A percentile compares a stretch with the other conserved stretches of the same genome.
Evolutionary conservation across 2,797 vertebrate species (phyloP).

Genomic region (Oreortyx pictus): DNA sequence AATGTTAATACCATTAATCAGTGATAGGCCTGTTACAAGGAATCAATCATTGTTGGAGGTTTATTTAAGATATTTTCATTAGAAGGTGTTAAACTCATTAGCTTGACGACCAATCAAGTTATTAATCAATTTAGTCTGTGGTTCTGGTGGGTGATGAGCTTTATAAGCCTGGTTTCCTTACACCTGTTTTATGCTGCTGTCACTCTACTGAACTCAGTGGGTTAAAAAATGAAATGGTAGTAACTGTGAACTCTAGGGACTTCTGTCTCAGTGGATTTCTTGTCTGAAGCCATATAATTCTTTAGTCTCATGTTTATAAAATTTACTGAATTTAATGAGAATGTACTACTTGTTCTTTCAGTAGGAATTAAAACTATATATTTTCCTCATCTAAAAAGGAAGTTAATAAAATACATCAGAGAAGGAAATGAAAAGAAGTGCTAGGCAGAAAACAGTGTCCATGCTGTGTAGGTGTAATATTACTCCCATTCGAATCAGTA

Average conservation of each 20-base stretch:
- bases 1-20: conserved; percentile 53
- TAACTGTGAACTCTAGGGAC: not conserved
- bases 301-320: not conserved
- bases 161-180: not conserved
- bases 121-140: conserved; percentile 8
- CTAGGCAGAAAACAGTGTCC: conserved; percentile 6
- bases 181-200: not conserved
- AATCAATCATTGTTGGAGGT: conserved; percentile 63
- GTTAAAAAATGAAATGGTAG: not conserved
- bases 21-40: not conserved
- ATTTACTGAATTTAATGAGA: not conserved
- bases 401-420: not conserved
- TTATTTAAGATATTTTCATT: conserved; percentile 66
- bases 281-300: not conserved
- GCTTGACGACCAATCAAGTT: conserved; percentile 50
- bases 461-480: not conserved
- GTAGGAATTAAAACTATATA: conserved; percentile 9
- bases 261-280: not conserved
- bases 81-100: conserved; percentile 54
- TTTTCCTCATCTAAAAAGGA: conserved; percentile 41
- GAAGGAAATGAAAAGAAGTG: not conserved
- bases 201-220: not conserved
- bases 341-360: not conserved
- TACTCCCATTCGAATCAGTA: conserved; percentile 10
- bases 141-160: not conserved